Base-by-base conservation (phyloP, 2,888 invertebrate species). In the Globia sparganii region DNA sequence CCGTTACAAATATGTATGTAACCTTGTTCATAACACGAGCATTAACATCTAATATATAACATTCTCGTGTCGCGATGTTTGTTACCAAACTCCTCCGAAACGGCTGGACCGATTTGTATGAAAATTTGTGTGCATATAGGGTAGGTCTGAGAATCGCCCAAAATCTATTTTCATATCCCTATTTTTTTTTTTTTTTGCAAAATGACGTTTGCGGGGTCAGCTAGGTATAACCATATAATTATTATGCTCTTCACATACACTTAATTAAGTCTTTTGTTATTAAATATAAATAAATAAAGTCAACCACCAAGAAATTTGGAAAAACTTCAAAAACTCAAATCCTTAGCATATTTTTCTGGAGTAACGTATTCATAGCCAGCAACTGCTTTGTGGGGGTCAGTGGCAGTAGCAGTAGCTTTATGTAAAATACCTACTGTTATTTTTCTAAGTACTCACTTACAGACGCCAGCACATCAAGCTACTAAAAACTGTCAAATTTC, bases 1-100 rank as follows among this genome's bases (percentile, higher is more conserved):
- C 28, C 25, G 86, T 72, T 83, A 76, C 25, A 28, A 58, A 84
- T 56, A 56, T 56, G n/a, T 25, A 9, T 53, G 3, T 5, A 40
- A 66, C 6, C 46, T 46, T 65, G 13, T 49, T 59, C 53, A 80
- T 84, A 74, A 62, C 37, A 46, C 85, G 46, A 66, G 21, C 40
- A 62, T 25, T 62, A 58, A 69, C 53, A 58, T 61, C 8, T 61
- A 66, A 49, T 67, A 49, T n/a, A n/a, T n/a, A n/a, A n/a, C n/a
- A n/a, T n/a, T n/a, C n/a, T n/a, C n/a, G n/a, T n/a, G n/a, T n/a
- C n/a, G n/a, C n/a, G n/a, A n/a, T n/a, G n/a, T n/a, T n/a, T n/a
- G n/a, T n/a, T n/a, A n/a, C n/a, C n/a, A n/a, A n/a, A n/a, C n/a
- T n/a, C n/a, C n/a, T n/a, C n/a, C n/a, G n/a, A n/a, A n/a, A n/a